Base-by-base conservation (phyloP, 2,113 vertebrate genomes). In the Microcebus lehilahytsara region DNA sequence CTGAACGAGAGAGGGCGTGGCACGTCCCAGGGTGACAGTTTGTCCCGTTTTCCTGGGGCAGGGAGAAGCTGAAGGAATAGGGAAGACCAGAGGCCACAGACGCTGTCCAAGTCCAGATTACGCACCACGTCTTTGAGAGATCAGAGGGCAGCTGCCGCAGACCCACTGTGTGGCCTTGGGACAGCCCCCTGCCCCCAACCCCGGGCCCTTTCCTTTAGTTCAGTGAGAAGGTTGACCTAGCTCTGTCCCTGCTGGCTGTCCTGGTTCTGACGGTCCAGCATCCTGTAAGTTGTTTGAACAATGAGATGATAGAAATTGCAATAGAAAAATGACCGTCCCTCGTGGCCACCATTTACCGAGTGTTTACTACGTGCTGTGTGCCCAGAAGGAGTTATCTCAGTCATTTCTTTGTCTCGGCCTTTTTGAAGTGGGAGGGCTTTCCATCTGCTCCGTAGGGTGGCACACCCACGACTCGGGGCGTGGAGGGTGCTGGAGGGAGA, bases 1-100 rank as follows among this genome's bases (percentile, higher is more conserved):
- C 67, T 40, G 49, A 30, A 9, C 0, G 2, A 10, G 27, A 34
- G 40, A 34, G 0, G 0, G 32, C 1, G 0, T 13, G 17, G 58
- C 12, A 4, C 20, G 30, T 10, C 22, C 74, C 4, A 5, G 64
- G 56, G 4, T 9, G 40, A 64, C 20, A 5, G 3, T 40, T 20
- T 17, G 56, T 78, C 62, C 62, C 2, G 12, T 17, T 6, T 14
- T 62, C n/a, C 81, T 67, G 25, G 37, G 58, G 46, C 16, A 20
- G 17, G 34, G 2, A 58, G 32, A 12, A 51, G 20, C 56, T 46
- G 37, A 11, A 42, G 42, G 4, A 30, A 20, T 5, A 66, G 64
- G 62, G 32, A 9, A 25, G 80, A 67, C 23, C 0, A 1, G 42
- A 75, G 27, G 46, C n/a, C 67, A 14, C 30, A 66, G 79, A n/a